A percentile compares a stretch with the other conserved stretches of the same genome.
Conservation (phyloP, 2,113 vertebrate genomes). For the Enhydra lutris region DNA sequence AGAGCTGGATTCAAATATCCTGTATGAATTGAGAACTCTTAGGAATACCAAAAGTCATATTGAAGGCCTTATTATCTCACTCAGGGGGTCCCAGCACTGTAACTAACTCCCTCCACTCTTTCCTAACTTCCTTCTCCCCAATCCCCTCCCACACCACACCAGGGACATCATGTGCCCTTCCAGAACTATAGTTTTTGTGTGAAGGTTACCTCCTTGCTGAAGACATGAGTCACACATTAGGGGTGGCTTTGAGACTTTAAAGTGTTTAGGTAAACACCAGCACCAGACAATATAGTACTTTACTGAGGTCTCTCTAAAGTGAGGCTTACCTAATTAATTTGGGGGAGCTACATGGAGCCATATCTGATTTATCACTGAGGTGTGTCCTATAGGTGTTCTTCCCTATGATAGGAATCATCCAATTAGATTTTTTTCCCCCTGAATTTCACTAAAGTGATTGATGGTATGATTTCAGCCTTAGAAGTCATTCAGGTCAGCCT, state of each 20-base stretch:
- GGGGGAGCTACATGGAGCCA: background rate
- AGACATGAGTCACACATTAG: background rate
- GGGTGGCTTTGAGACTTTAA: background rate
- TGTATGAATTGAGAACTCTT: background rate
- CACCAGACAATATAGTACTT: background rate
- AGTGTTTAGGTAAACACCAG: background rate
- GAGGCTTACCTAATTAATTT: background rate
- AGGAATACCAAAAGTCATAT: background rate
- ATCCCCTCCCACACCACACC: background rate
- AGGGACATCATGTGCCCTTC: background rate
- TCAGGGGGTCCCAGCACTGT: background rate
- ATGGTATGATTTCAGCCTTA: background rate
- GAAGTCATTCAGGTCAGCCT: background rate
- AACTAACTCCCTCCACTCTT: background rate
- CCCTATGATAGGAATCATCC: background rate
- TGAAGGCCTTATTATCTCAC: background rate
- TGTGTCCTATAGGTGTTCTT: background rate
- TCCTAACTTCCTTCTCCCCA: background rate
- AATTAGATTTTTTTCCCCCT: background rate
- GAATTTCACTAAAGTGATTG: background rate
- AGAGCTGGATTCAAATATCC: background rate
- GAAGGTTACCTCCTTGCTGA: background rate
- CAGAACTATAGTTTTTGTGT: background rate
- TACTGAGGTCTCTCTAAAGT: background rate
- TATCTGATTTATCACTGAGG: background rate